Percentiles rank a stretch among this genome's conserved stretches.
These are phyloP conservation scores for Parnassius smintheus DNA, from an alignment of 2,888 invertebrate genomes.

Conservation along the genomic window DNA sequence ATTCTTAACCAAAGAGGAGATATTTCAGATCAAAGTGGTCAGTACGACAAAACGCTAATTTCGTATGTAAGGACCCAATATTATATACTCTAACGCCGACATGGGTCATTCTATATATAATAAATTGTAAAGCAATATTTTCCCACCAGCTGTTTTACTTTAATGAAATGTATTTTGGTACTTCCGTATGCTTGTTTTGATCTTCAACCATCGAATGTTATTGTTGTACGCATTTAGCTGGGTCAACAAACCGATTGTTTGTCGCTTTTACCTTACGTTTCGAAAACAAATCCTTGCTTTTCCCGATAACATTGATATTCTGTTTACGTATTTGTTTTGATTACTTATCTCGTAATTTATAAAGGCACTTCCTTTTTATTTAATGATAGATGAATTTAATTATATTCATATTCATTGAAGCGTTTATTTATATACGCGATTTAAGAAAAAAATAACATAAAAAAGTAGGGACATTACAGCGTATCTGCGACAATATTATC, in stretches of 20 bases:
- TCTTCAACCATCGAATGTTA: constrained; percentile 8
- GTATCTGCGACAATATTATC: no score
- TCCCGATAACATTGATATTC: background rate
- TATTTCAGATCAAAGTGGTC: no score
- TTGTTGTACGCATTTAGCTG: constrained; percentile 13
- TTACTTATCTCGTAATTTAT: background rate
- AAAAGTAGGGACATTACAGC: no score
- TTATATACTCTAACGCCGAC: no score
- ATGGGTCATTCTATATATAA: no score
- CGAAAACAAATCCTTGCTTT: constrained; percentile 8
- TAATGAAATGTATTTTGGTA: no score
- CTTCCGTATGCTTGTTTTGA: background rate
- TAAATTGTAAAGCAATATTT: no score
- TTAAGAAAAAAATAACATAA: no score
- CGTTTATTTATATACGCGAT: background rate
- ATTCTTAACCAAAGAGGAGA: no score
- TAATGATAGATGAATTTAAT: background rate
- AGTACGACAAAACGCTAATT: no score
- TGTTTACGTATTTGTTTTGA: background rate
- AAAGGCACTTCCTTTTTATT: background rate
- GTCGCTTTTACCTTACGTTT: constrained; percentile 11
- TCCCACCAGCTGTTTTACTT: no score
- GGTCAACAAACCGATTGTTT: constrained; percentile 7
- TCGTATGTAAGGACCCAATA: no score
- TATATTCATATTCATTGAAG: background rate